Conservation (phyloP, 2,113 vertebrate genomes). For the Speoplatyrhinus poulsoni region DNA sequence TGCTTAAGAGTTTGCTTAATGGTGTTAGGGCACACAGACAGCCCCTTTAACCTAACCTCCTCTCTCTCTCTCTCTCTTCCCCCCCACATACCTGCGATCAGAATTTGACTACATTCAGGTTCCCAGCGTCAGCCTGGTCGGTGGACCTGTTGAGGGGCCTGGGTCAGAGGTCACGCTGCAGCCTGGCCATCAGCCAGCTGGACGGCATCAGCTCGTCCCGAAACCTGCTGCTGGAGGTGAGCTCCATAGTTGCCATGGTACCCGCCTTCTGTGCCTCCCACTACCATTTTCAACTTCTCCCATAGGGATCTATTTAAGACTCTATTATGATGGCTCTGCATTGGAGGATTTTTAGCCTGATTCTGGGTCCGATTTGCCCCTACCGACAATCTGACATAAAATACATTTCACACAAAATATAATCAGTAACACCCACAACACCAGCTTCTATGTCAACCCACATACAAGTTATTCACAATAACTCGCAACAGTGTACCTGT, state of each 20-base stretch:
- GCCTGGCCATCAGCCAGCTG: conserved; percentile 78
- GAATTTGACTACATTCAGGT: conserved; percentile 76
- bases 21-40: too few relatives aligned
- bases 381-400: too few relatives aligned
- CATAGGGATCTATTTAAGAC: not conserved
- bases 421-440: too few relatives aligned
- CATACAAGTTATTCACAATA: too few relatives aligned
- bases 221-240: conserved; percentile 73
- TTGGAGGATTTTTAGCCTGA: too few relatives aligned
- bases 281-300: not conserved
- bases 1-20: too few relatives aligned
- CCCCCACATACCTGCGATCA: conserved; percentile 37
- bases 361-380: too few relatives aligned
- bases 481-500: too few relatives aligned
- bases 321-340: not conserved
- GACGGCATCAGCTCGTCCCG: conserved; percentile 76
- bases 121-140: conserved; percentile 77
- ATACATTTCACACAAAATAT: too few relatives aligned
- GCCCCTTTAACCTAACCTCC: too few relatives aligned
- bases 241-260: conserved; percentile 16
- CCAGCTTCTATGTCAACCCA: too few relatives aligned
- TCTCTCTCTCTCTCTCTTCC: not conserved
- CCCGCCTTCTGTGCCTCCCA: not conserved
- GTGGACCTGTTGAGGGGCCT: conserved; percentile 75
- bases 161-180: conserved; percentile 58